phyloP scores from a whole-genome alignment of 2,888 invertebrate species.

The Nudaria mundana region DNA sequence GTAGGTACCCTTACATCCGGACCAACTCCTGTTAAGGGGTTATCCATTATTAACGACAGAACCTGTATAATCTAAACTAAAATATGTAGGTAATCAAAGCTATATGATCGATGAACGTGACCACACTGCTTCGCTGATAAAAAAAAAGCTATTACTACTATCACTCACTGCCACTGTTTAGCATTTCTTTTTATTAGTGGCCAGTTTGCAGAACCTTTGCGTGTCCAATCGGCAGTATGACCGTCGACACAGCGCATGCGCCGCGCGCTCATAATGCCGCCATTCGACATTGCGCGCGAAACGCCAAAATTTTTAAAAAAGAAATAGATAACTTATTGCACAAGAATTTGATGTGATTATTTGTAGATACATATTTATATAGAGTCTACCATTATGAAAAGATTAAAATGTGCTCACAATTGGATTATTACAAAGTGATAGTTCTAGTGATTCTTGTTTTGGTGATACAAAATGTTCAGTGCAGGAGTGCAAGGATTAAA shows the following conservation, averaged over 20 bases:
- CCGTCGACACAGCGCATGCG: slow-evolving; percentile 54
- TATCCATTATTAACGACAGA: too few relatives aligned
- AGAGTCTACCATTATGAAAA: slow-evolving; percentile 56
- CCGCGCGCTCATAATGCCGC: slow-evolving; percentile 49
- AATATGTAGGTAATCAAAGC: too few relatives aligned
- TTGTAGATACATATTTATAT: slow-evolving; percentile 11
- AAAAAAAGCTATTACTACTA: too few relatives aligned
- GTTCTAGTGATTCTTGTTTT: slow-evolving; percentile 45
- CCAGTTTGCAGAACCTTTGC: slow-evolving; percentile 11
- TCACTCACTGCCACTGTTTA: too few relatives aligned
- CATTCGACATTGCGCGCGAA: slow-evolving; percentile 54
- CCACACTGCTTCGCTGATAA: too few relatives aligned
- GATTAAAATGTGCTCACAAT: slow-evolving; percentile 61
- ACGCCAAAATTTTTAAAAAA: slow-evolving; percentile 19
- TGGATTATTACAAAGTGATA: slow-evolving; percentile 45
- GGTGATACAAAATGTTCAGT: slow-evolving; percentile 37
- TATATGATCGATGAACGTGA: too few relatives aligned
- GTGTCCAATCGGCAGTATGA: slow-evolving; percentile 40
- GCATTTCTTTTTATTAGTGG: background rate
- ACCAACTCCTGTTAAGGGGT: too few relatives aligned
- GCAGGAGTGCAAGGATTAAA: slow-evolving; percentile 37
- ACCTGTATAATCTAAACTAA: too few relatives aligned
- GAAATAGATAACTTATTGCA: slow-evolving; percentile 6
- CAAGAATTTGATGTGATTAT: background rate
- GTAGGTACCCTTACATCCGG: too few relatives aligned